phyloP scores from a whole-genome alignment of 2,797 vertebrate genomes.

The Acanthurus tractus region DNA sequence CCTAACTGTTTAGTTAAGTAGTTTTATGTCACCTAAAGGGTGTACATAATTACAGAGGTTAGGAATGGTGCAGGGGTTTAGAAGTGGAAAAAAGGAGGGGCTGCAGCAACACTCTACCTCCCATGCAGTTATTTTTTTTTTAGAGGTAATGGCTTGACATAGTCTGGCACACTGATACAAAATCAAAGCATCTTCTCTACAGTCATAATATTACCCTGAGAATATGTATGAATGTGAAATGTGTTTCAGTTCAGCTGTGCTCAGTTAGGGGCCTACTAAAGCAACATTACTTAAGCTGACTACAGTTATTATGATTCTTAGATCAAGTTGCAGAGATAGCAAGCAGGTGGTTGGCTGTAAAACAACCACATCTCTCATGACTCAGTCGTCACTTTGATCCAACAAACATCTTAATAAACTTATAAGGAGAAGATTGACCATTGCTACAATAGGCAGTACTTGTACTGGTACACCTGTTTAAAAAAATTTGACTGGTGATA shows the following conservation, averaged over 20 bases:
- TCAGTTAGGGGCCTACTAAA: neutral
- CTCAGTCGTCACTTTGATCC: slow-evolving; percentile 11
- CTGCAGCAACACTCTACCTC: too few species aligned
- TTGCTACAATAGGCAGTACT: neutral
- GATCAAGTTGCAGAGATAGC: slow-evolving; percentile 10
- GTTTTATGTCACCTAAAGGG: neutral
- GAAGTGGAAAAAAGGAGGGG: neutral
- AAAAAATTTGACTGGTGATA: neutral
- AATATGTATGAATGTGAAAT: neutral
- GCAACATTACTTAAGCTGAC: neutral
- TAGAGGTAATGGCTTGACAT: slow-evolving; percentile 1
- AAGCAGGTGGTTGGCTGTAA: slow-evolving; percentile 5
- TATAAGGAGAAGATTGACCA: slow-evolving; percentile 5
- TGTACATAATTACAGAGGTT: neutral
- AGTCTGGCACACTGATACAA: neutral
- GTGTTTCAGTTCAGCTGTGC: slow-evolving; percentile 2
- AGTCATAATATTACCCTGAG: neutral
- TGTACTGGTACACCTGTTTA: neutral
- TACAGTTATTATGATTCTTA: slow-evolving; percentile 28
- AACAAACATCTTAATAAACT: slow-evolving; percentile 6
- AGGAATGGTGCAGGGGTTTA: neutral
- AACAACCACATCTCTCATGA: neutral
- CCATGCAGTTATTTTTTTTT: too few species aligned
- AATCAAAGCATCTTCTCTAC: slow-evolving; percentile 12
- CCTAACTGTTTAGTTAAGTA: neutral